Evolutionary conservation across 2,797 vertebrate species (phyloP), one percentile per base, ranked within the genome.

Genomic region (Austrolebias charrua): DNA sequence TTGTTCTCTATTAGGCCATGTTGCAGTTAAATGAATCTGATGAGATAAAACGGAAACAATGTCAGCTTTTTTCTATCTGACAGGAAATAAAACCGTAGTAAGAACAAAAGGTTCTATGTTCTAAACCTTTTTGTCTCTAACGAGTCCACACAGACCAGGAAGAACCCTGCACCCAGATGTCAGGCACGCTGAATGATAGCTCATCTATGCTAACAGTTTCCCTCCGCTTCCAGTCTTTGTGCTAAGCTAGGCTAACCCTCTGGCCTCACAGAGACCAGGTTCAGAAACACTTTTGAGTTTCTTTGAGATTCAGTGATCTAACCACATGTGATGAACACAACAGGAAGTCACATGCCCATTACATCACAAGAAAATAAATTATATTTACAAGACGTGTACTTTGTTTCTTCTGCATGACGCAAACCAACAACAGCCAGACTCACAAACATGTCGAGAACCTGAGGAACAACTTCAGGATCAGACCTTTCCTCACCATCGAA

Each of bases 371-470:
- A 77, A 65, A 92, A 93, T 92, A 93, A 92, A 91, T 93, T 90
- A 91, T 92, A 92, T 93, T 89, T 92, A 93, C 91, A 93, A 88
- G 79, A 82, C 61, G 60, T 74, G 85, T 71, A 70, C 66, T 84
- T 81, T 66, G 79, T 83, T 82, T 82, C 82, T 79, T 81, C 60
- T 78, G 68, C 71, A 69, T 79, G 73, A 74, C 80, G 78, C 74
- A 80, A 86, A 87, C 84, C 81, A 67, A 85, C 72, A 82, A 71
- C 63, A 73, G 54, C 71, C 68, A 69, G 84, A 86, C 67, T 77
- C 55, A 79, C 46, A 60, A 82, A 82, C 79, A 85, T 71, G 16
- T 48, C 80, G 83, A 75, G 66, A 60, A 53, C 58, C 54, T 63
- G 51, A 69, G 74, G 19, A 69, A 82, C 58, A 66, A 84, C 54